Evolutionary conservation across 2,113 vertebrate species (phyloP), one percentile per base, ranked within the genome.

Genomic region (Hippocampus zosterae): DNA sequence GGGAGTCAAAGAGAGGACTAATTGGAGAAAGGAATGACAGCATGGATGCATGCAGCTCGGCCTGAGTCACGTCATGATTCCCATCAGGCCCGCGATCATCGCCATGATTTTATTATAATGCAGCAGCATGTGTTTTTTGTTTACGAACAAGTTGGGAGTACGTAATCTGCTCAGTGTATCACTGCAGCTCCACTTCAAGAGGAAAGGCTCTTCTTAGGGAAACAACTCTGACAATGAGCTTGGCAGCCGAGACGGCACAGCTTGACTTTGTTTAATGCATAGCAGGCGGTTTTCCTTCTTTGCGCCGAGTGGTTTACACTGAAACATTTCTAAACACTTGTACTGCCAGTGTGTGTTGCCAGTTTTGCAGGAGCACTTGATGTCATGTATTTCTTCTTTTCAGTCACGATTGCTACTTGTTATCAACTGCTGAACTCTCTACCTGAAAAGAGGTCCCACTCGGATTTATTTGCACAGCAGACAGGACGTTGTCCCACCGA

Each of bases 251-350:
- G 23, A 52, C 21, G 25, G 65, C 76, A 75, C 85, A 84, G 73
- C 84, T 87, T 88, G 84, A 84, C 72, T 88, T 83, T 84, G 80
- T 89, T 90, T 84, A 72, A 77, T n/a, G 55, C 73, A 71, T 65
- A 74, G 79, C 73, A 75, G 71, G 66, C 61, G 73, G 48, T 59
- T 61, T 48, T 56, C 65, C 65, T 63, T 70, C 62, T 57, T 68
- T 41, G 21, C 56, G 69, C 64, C 56, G 52, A 52, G 33, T 67
- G 73, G 33, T 76, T 71, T 67, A 29, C 67, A 42, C 11, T 65
- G 19, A 75, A 77, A 66, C 56, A 11, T n/a, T 29, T 63, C 44
- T 8, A 41, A 53, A 33, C 66, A 59, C 69, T 73, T 78, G 56
- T 16, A 48, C 33, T 8, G n/a, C 12, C 7, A 23, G 44, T 44